These are phyloP conservation scores for Drosophila macrothrix DNA, from an alignment of 2,888 invertebrate genomes.

Conservation along the genomic window DNA sequence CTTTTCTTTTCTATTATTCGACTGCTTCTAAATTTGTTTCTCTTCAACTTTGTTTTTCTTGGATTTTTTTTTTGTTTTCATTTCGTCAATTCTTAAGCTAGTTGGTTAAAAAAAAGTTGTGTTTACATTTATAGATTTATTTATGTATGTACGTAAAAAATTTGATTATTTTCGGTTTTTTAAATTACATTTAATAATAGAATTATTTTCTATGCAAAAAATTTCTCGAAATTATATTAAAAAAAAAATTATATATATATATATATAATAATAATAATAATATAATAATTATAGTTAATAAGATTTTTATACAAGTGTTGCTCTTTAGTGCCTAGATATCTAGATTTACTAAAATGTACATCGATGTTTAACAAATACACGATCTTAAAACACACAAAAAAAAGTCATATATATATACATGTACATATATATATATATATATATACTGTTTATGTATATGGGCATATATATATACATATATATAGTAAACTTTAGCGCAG, in stretches of 20 bases:
- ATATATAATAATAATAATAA: conserved; percentile 34
- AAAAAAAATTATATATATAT: conserved; percentile 38
- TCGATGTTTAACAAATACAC: conserved; percentile 72
- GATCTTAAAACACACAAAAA: conserved; percentile 52
- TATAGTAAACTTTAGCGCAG: conserved; percentile 59
- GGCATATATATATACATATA: conserved; percentile 15
- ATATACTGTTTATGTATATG: conserved; percentile 27
- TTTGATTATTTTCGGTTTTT: conserved; percentile 71
- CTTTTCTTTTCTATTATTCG: conserved; percentile 24
- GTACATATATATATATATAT: conserved; percentile 28
- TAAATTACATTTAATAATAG: conserved; percentile 73
- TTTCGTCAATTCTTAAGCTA: conserved; percentile 49
- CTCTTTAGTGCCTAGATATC: conserved; percentile 66
- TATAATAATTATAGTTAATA: conserved; percentile 46
- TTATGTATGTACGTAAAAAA: conserved; percentile 78
- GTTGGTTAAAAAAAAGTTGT: conserved; percentile 66
- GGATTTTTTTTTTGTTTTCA: conserved; percentile 18
- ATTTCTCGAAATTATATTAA: conserved; percentile 52
- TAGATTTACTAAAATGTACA: conserved; percentile 74
- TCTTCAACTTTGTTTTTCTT: conserved; percentile 4
- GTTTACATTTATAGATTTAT: conserved; percentile 71
- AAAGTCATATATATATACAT: conserved; percentile 19
- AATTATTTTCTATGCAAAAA: conserved; percentile 71
- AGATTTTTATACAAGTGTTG: conserved; percentile 66
- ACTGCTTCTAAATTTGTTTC: conserved; percentile 11